Percentiles rank a stretch among this genome's conserved stretches.
These are phyloP conservation scores for Zapus hudsonius DNA, from an alignment of 2,113 vertebrate genomes.

Conservation along the genomic window DNA sequence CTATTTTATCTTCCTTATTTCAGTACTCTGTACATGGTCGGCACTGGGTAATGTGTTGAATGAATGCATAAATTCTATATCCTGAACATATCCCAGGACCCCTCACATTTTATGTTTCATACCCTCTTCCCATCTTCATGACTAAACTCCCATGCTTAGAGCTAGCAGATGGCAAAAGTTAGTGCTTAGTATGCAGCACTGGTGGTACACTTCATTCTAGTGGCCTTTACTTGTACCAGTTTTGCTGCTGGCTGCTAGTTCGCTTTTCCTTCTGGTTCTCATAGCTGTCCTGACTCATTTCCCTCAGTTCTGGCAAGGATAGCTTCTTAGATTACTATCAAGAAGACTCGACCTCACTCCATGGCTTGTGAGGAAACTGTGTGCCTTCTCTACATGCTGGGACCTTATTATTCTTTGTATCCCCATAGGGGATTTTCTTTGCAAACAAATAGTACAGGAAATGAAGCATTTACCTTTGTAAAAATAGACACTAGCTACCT, in stretches of 20 bases:
- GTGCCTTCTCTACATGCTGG: background rate
- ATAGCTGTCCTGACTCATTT: background rate
- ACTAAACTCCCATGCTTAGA: background rate
- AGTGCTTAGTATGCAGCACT: background rate
- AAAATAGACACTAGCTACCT: slow-evolving; percentile 24
- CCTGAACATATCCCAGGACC: background rate
- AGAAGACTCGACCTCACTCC: background rate
- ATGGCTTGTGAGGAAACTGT: background rate
- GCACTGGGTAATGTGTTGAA: slow-evolving; percentile 1
- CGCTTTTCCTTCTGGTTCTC: slow-evolving; percentile 44
- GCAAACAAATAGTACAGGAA: slow-evolving; percentile 57
- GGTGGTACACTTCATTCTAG: background rate
- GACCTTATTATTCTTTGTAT: background rate
- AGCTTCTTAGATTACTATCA: background rate
- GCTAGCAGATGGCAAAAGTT: background rate
- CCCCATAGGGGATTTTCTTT: slow-evolving; percentile 49
- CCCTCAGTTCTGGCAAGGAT: background rate
- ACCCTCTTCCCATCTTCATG: background rate
- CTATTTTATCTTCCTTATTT: slow-evolving; percentile 6
- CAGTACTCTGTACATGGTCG: background rate
- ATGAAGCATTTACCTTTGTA: slow-evolving; percentile 54
- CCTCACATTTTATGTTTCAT: background rate
- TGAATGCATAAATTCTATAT: background rate
- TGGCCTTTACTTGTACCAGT: background rate
- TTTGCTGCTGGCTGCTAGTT: slow-evolving; percentile 18